Evolutionary conservation across 23 tunicate species (phyloP).

Genomic region (Trididemnum clinides): DNA sequence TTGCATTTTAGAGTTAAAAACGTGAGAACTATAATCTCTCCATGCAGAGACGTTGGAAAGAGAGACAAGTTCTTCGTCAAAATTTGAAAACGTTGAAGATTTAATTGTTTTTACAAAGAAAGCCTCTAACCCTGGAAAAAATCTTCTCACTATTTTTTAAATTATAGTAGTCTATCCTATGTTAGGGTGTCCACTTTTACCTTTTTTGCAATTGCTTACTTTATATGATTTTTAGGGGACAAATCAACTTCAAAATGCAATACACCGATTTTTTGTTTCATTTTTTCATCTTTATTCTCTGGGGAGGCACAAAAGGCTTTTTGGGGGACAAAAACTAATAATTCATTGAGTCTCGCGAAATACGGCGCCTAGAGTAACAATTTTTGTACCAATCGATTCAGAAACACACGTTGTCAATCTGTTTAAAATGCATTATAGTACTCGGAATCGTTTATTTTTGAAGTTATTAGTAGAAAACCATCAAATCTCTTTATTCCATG

Average conservation of each 20-base stretch:
- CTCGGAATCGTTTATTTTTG: background rate
- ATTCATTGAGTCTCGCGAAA: background rate
- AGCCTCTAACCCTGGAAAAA: too few relatives aligned
- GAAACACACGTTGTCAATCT: conserved; percentile 3
- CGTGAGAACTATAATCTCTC: too few relatives aligned
- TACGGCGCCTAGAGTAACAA: background rate
- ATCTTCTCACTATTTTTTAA: too few relatives aligned
- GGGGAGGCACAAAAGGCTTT: background rate
- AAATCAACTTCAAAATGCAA: background rate
- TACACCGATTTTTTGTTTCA: background rate
- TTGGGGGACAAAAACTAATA: background rate
- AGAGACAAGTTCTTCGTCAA: too few relatives aligned
- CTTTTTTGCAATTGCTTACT: background rate
- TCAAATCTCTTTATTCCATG: background rate
- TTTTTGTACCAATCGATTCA: conserved; percentile 8
- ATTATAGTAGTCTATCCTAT: too few relatives aligned
- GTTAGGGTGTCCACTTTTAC: background rate
- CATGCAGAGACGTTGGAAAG: too few relatives aligned
- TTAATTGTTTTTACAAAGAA: too few relatives aligned
- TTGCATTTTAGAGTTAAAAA: too few relatives aligned
- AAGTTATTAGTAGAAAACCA: background rate
- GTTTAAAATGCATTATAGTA: background rate
- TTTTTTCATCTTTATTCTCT: background rate
- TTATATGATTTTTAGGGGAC: background rate
- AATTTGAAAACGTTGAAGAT: too few relatives aligned